Conservation (phyloP, 2,797 vertebrate species). For the Columba guinea region DNA sequence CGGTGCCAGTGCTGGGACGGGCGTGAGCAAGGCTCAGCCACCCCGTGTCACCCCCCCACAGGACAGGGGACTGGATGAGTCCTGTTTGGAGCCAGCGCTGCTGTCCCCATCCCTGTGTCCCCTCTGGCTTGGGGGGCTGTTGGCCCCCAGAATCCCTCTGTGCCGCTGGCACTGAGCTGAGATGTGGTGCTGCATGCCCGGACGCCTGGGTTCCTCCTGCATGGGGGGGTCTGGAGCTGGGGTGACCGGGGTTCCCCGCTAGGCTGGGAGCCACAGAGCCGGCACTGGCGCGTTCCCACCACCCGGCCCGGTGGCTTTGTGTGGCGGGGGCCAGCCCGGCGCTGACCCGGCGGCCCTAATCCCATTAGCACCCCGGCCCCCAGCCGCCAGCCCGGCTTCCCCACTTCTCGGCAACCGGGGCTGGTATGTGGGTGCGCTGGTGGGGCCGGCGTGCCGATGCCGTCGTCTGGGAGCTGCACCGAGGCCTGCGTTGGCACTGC, state of each 20-base stretch:
- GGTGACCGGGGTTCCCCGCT: not conserved
- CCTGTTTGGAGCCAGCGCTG: fast-evolving
- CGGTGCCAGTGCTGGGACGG: not conserved
- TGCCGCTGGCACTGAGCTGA: not conserved
- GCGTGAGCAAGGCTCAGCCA: not conserved
- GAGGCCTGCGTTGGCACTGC: not conserved
- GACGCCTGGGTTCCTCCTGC: not conserved
- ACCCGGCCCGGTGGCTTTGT: not conserved
- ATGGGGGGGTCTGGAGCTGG: fast-evolving
- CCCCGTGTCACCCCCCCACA: fast-evolving
- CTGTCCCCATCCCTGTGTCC: not conserved
- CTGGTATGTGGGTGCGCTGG: constrained; percentile 68
- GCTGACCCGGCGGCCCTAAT: constrained; percentile 64
- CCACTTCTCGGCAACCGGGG: constrained; percentile 70
- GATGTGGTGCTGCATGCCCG: fast-evolving
- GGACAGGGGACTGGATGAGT: not conserved
- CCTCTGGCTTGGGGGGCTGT: not conserved
- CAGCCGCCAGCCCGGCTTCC: constrained; percentile 64
- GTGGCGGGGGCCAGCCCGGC: not conserved
- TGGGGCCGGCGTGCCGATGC: constrained; percentile 57
- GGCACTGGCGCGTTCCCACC: not conserved
- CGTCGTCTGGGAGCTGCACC: constrained; percentile 53
- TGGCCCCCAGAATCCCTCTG: not conserved
- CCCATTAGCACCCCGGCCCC: constrained; percentile 60
- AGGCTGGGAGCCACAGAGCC: not conserved